These are phyloP conservation scores for Aricia artaxerxes DNA, from an alignment of 2,888 invertebrate species.

Conservation along the genomic window DNA sequence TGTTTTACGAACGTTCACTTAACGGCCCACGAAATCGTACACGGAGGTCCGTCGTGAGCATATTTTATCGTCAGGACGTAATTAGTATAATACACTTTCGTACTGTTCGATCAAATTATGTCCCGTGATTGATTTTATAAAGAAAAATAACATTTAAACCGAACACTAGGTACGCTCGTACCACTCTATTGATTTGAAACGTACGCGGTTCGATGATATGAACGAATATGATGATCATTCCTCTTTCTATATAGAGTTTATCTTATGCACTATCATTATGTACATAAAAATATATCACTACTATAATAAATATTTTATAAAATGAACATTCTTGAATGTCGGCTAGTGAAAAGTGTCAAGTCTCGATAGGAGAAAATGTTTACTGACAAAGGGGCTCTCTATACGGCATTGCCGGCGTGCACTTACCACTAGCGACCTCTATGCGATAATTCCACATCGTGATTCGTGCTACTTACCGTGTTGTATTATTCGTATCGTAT, in stretches of 20 bases:
- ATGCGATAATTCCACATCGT: background rate
- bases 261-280: background rate
- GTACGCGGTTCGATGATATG: background rate
- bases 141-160: conserved; percentile 36
- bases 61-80: background rate
- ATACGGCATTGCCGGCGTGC: conserved; percentile 31
- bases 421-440: conserved; percentile 28
- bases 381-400: conserved; percentile 35
- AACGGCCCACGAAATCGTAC: background rate
- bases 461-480: background rate
- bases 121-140: conserved; percentile 26
- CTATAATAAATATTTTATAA: conserved; percentile 28
- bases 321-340: conserved; percentile 33
- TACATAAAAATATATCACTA: conserved; percentile 22
- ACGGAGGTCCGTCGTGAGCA: background rate
- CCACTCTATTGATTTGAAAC: conserved; percentile 31
- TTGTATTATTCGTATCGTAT: no score
- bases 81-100: conserved; percentile 12
- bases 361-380: conserved; percentile 35
- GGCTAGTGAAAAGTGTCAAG: conserved; percentile 40
- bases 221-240: background rate
- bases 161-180: conserved; percentile 34
- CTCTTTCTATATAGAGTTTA: background rate
- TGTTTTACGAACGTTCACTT: conserved; percentile 33
- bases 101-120: background rate